Evolutionary conservation across 2,888 invertebrate genomes (phyloP).

Genomic region (Trissonchulus sp.): DNA sequence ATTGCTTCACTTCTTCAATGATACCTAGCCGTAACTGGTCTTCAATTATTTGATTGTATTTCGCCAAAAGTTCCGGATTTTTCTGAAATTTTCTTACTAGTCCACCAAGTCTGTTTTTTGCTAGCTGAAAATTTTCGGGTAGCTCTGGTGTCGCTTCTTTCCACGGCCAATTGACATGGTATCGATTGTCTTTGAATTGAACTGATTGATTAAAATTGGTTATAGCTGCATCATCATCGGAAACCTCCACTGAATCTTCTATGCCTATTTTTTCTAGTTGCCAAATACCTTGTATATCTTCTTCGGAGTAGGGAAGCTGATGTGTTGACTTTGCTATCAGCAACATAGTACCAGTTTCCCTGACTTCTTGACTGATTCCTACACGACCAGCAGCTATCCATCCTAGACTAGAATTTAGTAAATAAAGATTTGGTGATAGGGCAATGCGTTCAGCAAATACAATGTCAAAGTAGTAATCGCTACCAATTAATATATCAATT

Average conservation of each 20-base stretch:
- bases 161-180: slow-evolving; percentile 20
- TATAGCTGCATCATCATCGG: slow-evolving; percentile 18
- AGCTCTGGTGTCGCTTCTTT: slow-evolving; percentile 3
- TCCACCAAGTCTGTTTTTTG: no score
- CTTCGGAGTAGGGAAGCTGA: no score
- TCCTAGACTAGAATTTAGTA: no score
- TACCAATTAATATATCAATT: slow-evolving; percentile 13
- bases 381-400: no score
- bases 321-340: no score
- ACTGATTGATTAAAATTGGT: slow-evolving; percentile 4
- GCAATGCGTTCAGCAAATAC: no score
- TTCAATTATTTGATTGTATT: slow-evolving; percentile 27
- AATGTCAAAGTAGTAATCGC: slow-evolving; percentile 10
- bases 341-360: no score
- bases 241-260: slow-evolving; percentile 5
- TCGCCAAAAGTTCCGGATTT: slow-evolving; percentile 16
- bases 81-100: neutral
- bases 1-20: slow-evolving; percentile 26
- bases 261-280: slow-evolving; percentile 17
- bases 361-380: no score
- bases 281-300: neutral
- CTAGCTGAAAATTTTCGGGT: slow-evolving; percentile 12
- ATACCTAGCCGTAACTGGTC: slow-evolving; percentile 28
- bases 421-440: no score
- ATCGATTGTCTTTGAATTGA: slow-evolving; percentile 5